Conservation (phyloP, 2,797 vertebrate species). For the Echiichthys vipera region DNA sequence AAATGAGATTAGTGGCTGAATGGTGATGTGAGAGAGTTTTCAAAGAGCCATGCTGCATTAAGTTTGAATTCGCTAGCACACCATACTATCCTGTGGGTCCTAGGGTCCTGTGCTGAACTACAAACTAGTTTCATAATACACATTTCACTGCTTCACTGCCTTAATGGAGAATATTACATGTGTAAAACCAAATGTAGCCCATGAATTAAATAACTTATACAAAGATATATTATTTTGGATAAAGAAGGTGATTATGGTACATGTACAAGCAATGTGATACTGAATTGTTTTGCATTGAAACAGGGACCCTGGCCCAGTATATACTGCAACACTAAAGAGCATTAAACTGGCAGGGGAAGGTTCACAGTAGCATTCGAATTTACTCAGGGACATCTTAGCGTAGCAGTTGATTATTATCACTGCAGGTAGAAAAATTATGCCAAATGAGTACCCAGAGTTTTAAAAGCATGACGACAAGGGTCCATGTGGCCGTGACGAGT, state of each 20-base stretch:
- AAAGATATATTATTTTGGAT: background rate
- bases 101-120: slow-evolving; percentile 46
- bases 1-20: slow-evolving; percentile 89
- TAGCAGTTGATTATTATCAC: background rate
- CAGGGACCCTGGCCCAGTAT: background rate
- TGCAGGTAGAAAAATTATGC: too few species aligned
- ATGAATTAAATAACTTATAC: background rate
- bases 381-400: background rate
- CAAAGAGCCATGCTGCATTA: slow-evolving; percentile 81
- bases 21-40: slow-evolving; percentile 87
- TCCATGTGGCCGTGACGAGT: too few species aligned
- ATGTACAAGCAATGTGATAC: background rate
- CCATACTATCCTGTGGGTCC: slow-evolving; percentile 59
- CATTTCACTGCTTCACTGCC: slow-evolving; percentile 41
- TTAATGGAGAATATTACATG: slow-evolving; percentile 22
- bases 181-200: slow-evolving; percentile 28
- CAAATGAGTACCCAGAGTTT: too few species aligned
- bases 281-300: background rate
- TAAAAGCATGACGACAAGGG: background rate
- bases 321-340: background rate
- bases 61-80: slow-evolving; percentile 72
- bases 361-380: background rate
- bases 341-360: background rate
- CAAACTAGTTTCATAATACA: slow-evolving; percentile 55
- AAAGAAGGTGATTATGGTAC: background rate